Conservation (phyloP, 2,113 vertebrate genomes). For the Rhea americana region DNA sequence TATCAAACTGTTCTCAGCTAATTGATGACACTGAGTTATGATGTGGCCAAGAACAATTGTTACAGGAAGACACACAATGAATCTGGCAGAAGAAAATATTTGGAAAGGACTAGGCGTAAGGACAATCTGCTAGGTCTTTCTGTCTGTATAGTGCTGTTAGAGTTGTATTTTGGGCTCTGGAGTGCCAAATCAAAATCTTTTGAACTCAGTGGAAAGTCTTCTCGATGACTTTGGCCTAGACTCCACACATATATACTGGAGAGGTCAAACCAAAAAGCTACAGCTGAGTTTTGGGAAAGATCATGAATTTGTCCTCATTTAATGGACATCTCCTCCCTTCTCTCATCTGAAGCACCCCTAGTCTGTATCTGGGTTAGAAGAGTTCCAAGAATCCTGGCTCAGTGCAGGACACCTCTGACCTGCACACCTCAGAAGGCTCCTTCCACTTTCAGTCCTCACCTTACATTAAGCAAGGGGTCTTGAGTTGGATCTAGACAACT, state of each 20-base stretch:
- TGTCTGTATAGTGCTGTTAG: accelerated
- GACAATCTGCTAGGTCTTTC: neutral
- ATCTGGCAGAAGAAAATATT: neutral
- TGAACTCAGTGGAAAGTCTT: neutral
- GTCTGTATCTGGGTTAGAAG: neutral
- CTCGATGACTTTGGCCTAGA: neutral
- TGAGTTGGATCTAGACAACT: neutral
- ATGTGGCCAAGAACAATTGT: accelerated
- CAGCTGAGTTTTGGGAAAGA: neutral
- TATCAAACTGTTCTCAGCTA: neutral
- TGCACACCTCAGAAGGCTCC: neutral
- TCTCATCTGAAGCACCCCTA: neutral
- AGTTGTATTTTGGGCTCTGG: neutral
- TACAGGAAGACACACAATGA: neutral
- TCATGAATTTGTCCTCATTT: neutral
- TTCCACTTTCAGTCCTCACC: neutral
- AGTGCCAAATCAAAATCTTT: neutral
- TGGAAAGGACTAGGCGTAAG: neutral
- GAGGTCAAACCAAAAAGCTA: neutral
- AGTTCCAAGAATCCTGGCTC: neutral
- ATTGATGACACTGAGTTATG: accelerated
- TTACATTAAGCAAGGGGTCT: neutral
- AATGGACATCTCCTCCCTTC: neutral
- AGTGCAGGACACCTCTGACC: neutral
- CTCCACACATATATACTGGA: neutral